Conservation (phyloP, 1,140 invertebrate genomes). For the Drosophila gunungcola region DNA sequence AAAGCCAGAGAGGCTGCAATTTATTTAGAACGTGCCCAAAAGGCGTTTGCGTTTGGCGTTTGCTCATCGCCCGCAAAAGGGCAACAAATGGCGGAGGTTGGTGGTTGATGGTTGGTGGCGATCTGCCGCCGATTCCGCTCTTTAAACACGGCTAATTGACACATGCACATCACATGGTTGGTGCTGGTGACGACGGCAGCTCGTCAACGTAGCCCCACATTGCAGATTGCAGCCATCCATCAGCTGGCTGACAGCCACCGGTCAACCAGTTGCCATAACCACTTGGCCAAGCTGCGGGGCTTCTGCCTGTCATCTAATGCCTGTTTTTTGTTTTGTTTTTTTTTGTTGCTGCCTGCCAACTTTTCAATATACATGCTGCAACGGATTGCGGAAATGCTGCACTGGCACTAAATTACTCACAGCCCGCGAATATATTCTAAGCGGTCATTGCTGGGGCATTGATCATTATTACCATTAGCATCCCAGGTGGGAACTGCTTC, state of each 20-base stretch:
- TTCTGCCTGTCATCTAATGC: conserved; percentile 47
- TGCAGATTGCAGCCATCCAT: conserved; percentile 48
- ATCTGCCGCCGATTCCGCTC: conserved; percentile 18
- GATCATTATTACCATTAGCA: conserved; percentile 40
- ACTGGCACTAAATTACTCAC: conserved; percentile 43
- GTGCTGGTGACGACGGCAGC: conserved; percentile 29
- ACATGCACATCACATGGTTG: conserved; percentile 56
- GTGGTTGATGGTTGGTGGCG: conserved; percentile 57
- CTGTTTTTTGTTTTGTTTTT: conserved; percentile 3
- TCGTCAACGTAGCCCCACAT: conserved; percentile 39
- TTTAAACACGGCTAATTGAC: conserved; percentile 73
- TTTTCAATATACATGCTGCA: conserved; percentile 65
- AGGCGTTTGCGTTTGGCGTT: conserved; percentile 30
- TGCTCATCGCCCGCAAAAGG: conserved; percentile 52
- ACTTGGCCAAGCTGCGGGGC: conserved; percentile 25
- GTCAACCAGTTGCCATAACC: conserved; percentile 48
- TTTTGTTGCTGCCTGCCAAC: conserved; percentile 8
- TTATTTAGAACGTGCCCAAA: conserved; percentile 69
- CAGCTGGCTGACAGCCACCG: conserved; percentile 41
- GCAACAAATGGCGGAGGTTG: conserved; percentile 74
- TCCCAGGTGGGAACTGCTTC: conserved; percentile 45
- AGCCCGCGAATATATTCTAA: conserved; percentile 20
- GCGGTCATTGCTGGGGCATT: conserved; percentile 17
- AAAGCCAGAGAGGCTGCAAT: conserved; percentile 35
- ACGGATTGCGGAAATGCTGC: conserved; percentile 64